Evolutionary conservation across 92 coral and sea anemone species (phyloP), one percentile per base, ranked within the genome.

Genomic region (Zoanthus sociatus): DNA sequence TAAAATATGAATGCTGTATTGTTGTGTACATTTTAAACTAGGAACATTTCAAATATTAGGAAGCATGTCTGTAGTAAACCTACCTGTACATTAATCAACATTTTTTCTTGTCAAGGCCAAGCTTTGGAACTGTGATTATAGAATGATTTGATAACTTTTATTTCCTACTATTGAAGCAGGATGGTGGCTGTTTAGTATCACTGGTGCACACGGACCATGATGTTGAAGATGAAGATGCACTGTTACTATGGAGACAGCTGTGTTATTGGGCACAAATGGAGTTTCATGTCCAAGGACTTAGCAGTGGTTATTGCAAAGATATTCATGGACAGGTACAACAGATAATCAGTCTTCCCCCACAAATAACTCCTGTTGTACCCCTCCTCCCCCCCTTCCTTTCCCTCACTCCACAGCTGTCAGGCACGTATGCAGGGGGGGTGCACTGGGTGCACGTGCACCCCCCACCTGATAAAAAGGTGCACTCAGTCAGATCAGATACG

Each of bases 241-340:
- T 93, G 92, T 87, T 95, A 78, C 93, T 97, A 72, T 94, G 93
- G 94, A 93, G 88, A 91, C 98, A 93, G 68, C 93, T 97, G 10
- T 89, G 92, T 50, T 87, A 97, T 82, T 77, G 82, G 74, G 94
- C 95, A 21, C 90, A 97, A 63, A n/a, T 88, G 53, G 94, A 93
- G 63, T 88, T 95, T 86, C 94, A 88, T 75, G 94, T 93, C 0
- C 86, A 89, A 74, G 98, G 98, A 42, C 94, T 97, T 14, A 92
- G 92, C 87, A 95, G 96, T 77, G 99, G 99, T 0, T 97, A 92
- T 81, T 93, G 95, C 83, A 93, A 88, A 74, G 98, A 94, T 48
- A 98, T 95, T n/a, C 99, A 97, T 86, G 99, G 98, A 1, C 98
- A 97, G 98, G 99, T 97, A 60, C 8, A 30, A n/a, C 0, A 37